Conservation (phyloP, 2,888 invertebrate genomes). For the Theretra japonica region DNA sequence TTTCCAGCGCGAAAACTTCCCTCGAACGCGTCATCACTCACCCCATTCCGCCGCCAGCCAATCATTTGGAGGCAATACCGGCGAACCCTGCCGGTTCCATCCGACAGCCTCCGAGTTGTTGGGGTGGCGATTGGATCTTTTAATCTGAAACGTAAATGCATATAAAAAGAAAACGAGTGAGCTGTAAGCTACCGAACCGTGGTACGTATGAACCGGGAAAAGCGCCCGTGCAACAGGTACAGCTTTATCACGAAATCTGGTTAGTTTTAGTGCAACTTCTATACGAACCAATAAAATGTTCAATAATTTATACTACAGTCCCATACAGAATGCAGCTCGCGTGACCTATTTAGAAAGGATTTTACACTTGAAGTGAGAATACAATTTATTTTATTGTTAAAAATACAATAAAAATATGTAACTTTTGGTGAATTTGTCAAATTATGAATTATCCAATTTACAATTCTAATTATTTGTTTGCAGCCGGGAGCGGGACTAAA, state of each 20-base stretch:
- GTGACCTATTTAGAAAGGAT: background rate
- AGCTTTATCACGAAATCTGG: slow-evolving; percentile 31
- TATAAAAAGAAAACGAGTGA: slow-evolving; percentile 77
- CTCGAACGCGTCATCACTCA: slow-evolving; percentile 79
- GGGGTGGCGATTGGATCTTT: slow-evolving; percentile 82
- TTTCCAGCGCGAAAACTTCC: slow-evolving; percentile 81
- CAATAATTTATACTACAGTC: no score
- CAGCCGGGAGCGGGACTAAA: slow-evolving; percentile 56
- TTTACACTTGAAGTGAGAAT: background rate
- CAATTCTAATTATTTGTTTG: slow-evolving; percentile 74
- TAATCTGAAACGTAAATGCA: slow-evolving; percentile 84
- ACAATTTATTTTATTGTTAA: slow-evolving; percentile 1
- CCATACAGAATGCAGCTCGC: no score
- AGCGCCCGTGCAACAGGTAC: slow-evolving; percentile 74
- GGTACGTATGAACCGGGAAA: slow-evolving; percentile 45
- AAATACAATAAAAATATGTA: slow-evolving; percentile 31
- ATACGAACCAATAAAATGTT: no score
- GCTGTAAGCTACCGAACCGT: slow-evolving; percentile 69
- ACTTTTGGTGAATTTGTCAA: slow-evolving; percentile 50
- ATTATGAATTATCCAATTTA: slow-evolving; percentile 68
- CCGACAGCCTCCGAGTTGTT: slow-evolving; percentile 67
- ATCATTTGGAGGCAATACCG: slow-evolving; percentile 55
- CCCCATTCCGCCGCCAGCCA: slow-evolving; percentile 71
- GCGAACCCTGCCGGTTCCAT: slow-evolving; percentile 64
- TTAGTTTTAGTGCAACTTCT: slow-evolving; percentile 10